Percentiles rank a stretch among this genome's conserved stretches.
Evolutionary conservation across 2,797 vertebrate species (phyloP).

Genomic region (Macropus fuliginosus): DNA sequence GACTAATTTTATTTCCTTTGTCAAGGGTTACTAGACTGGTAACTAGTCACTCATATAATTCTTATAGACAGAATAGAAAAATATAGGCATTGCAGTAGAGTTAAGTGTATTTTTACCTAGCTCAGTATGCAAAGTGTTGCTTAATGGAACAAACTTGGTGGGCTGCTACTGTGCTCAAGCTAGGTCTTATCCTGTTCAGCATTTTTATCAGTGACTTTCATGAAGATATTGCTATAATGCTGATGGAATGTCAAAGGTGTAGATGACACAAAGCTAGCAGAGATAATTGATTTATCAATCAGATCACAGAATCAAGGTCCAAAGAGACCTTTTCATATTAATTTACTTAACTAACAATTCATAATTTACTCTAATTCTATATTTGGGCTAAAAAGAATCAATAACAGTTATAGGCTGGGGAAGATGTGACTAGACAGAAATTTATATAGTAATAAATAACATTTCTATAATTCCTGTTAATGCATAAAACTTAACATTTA

Average conservation of each 20-base stretch:
- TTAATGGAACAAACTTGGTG: neutral
- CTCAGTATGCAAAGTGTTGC: neutral
- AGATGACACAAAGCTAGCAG: neutral
- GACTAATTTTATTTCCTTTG: neutral
- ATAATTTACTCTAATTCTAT: neutral
- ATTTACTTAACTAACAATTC: neutral
- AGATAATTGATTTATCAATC: neutral
- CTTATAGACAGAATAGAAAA: neutral
- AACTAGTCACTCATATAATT: neutral
- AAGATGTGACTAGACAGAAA: neutral
- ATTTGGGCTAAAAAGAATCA: neutral
- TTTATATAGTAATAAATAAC: neutral
- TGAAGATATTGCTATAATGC: neutral
- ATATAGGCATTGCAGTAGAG: neutral
- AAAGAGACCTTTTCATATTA: neutral
- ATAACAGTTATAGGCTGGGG: neutral
- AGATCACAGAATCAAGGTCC: neutral
- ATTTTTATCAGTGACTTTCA: neutral
- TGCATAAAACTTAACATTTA: neutral
- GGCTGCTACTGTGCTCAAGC: neutral
- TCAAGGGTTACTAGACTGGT: neutral
- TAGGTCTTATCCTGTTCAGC: neutral
- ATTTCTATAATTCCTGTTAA: neutral
- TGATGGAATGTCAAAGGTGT: neutral
- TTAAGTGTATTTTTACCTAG: neutral